Evolutionary conservation across 1,140 invertebrate genomes (phyloP).

Genomic region (Thaumetopoea pityocampa): DNA sequence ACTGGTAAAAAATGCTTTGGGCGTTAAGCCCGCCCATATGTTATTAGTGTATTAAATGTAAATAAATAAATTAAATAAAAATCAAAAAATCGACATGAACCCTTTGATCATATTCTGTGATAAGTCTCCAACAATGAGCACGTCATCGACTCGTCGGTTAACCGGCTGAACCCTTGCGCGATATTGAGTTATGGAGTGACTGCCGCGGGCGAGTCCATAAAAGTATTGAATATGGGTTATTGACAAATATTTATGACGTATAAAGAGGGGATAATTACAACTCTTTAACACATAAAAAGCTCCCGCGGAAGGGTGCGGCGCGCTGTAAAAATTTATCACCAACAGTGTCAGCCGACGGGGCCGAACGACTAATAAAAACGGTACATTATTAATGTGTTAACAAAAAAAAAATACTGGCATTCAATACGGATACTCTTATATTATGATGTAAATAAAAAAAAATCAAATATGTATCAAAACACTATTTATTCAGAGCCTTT

Average conservation of each 20-base stretch:
- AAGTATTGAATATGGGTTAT: slow-evolving; percentile 67
- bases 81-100: slow-evolving; percentile 1
- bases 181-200: slow-evolving; percentile 64
- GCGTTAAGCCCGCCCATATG: too few relatives aligned
- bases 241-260: slow-evolving; percentile 73
- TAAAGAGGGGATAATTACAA: slow-evolving; percentile 74
- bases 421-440: too few relatives aligned
- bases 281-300: slow-evolving; percentile 72
- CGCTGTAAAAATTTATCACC: slow-evolving; percentile 60
- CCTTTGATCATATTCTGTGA: slow-evolving; percentile 1
- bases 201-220: slow-evolving; percentile 61
- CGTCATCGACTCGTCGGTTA: slow-evolving; percentile 35
- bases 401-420: slow-evolving; percentile 14
- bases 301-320: slow-evolving; percentile 52
- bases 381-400: slow-evolving; percentile 21
- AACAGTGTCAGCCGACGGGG: slow-evolving; percentile 42
- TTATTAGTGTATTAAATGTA: too few relatives aligned
- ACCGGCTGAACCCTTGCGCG: slow-evolving; percentile 47
- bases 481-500: too few relatives aligned
- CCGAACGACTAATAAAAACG: slow-evolving; percentile 27
- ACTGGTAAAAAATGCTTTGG: too few relatives aligned
- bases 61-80: too few relatives aligned
- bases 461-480: too few relatives aligned
- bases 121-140: slow-evolving; percentile 29
- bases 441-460: too few relatives aligned